Base-by-base conservation (phyloP, 2,888 invertebrate genomes). In the Carterocephalus palaemon region DNA sequence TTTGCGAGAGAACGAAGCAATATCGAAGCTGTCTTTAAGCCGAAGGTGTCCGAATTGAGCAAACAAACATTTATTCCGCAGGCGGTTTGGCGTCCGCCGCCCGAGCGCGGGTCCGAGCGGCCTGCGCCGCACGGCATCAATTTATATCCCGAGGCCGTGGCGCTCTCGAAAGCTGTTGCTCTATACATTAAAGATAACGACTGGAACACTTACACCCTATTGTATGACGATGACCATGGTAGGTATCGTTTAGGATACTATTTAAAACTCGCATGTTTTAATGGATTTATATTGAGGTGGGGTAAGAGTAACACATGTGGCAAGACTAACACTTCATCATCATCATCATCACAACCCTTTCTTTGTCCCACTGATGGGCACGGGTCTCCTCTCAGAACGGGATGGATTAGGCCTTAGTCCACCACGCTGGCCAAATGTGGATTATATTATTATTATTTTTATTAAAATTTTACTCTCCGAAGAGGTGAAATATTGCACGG, bases 161-260 rank as follows among this genome's bases (percentile, higher is more conserved):
- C 89, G 1, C 75, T 93, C 4, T 89, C 92, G 7, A 87, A 87
- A 72, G 92, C 92, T 0, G 82, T 92, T 28, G 90, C 91, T 1
- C 89, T 90, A 34, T 88, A 92, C 36, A 88, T 95, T 4, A 81
- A 88, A 46, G 90, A 91, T 46, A 92, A 91, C 84, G 89, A 90
- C 53, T 96, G 95, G 95, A 89, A 86, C 39, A 88, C 89, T 9
- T 95, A 93, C 67, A 92, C 93, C 1, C 86, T 94, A 24, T 82
- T 96, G 12, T 96, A 95, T 64, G 94, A 96, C 62, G 89, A 90
- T 43, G 89, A 93, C 60, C 92, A 93, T 46, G 93, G 94, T 67
- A 60, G 53, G 12, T 13, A 7, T 8, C 1, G 2, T 23, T 4
- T 9, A 9, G 23, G n/a, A n/a, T n/a, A n/a, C 2, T 23, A 9